Evolutionary conservation across 92 coral and sea anemone genomes (phyloP).

Genomic region (Zoanthus sociatus): DNA sequence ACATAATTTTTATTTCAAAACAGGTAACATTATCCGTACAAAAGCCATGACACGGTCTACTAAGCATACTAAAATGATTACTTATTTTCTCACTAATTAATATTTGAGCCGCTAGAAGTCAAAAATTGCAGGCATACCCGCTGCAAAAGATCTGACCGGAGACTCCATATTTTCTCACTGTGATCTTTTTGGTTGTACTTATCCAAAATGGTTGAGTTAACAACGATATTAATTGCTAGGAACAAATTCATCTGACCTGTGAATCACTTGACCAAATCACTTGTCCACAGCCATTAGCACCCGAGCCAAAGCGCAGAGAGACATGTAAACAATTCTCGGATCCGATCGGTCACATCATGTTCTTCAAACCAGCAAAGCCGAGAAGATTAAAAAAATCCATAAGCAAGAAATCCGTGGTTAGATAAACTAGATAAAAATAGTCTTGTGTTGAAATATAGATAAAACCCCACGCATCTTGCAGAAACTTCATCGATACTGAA

Average conservation of each 20-base stretch:
- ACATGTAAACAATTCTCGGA: conserved; percentile 6
- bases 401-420: conserved; percentile 3
- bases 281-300: conserved; percentile 14
- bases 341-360: conserved; percentile 7
- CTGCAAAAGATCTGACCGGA: conserved; percentile 7
- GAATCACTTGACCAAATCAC: conserved; percentile 18
- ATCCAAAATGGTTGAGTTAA: conserved; percentile 15
- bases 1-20: conserved; percentile 4
- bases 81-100: conserved; percentile 27
- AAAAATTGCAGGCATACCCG: conserved; percentile 2
- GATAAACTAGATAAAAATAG: not conserved
- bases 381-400: conserved; percentile 10
- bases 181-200: not conserved
- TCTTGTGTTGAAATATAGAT: not conserved
- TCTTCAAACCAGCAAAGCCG: not conserved
- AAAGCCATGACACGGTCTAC: conserved; percentile 17
- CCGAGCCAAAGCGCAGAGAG: not conserved
- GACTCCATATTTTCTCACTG: not conserved
- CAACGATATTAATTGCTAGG: not conserved
- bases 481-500: not conserved
- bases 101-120: not conserved
- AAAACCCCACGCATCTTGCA: not conserved
- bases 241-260: conserved; percentile 11
- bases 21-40: conserved; percentile 23
- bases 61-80: conserved; percentile 10